Evolutionary conservation across 1,140 invertebrate genomes (phyloP), one percentile per base, ranked within the genome.

Genomic region (Aphelenchoides besseyi): DNA sequence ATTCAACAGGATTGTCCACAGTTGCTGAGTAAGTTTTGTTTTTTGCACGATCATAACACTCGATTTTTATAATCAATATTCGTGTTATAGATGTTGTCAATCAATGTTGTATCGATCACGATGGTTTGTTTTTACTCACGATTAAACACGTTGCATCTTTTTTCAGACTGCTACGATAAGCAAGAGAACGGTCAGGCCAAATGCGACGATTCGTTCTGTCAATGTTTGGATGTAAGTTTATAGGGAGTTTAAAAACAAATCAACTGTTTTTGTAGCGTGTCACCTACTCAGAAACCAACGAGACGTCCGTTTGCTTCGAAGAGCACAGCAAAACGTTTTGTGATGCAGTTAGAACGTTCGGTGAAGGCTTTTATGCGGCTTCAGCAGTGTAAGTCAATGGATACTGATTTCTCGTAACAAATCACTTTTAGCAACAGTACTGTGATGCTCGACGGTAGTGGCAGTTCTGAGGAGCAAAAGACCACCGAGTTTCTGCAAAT

Each of bases 141-240:
- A n/a, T n/a, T n/a, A n/a, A n/a, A n/a, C n/a, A n/a, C n/a, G n/a
- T n/a, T n/a, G n/a, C n/a, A n/a, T n/a, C n/a, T n/a, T n/a, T n/a
- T n/a, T n/a, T n/a, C n/a, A n/a, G n/a, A n/a, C n/a, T n/a, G n/a
- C 26, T 73, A 32, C 69, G 74, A 73, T 23, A 35, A 74, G 12
- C 32, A 48, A 28, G n/a, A 73, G 70, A 73, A 73, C 28, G 69
- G 70, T 26, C 69, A 74, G n/a, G 32, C n/a, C 18, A 3, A 71
- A 16, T 73, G 70, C 26, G 70, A 71, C 16, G 71, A 74, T 3
- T 23, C 18, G 12, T 69, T 69, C 61, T 69, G 67, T 3, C 12
- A 33, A 12, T 69, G 67, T 29, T 66, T 37, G 2, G 36, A 66
- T 16, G 63, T 66, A 1, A 59, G 18, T 18, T 59, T 33, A n/a